Base-by-base conservation (phyloP, 2,797 vertebrate species). In the Vireo griseus region DNA sequence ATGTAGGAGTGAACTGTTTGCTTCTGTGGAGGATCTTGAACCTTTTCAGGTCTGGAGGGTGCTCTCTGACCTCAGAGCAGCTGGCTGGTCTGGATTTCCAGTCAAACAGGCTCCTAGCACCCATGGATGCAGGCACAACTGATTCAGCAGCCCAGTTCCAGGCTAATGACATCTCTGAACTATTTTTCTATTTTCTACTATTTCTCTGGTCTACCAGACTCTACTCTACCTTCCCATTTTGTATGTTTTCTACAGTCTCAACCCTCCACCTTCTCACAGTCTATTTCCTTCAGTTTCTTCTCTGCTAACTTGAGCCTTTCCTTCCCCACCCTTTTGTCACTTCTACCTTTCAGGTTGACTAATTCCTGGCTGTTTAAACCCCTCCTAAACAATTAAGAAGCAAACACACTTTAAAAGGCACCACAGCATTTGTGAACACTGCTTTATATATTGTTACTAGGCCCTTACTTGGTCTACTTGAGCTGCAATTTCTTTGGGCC, bases 51-150 rank as follows among this genome's bases (percentile, higher is more conserved):
- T 63, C 33, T 81, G 14, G 7, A 11, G 22, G 19, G 4, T 40
- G 17, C 12, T 54, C 26, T 39, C 44, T 54, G 25, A 52, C 17
- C 52, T 59, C 45, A 58, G 31, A 58, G 20, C 20, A 73, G 17
- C 25, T 67, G 52, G 6, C 24, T 25, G 24, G 29, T 59, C 29
- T 67, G 42, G 63, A 76, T 48, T 88, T 74, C 19, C 54, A 84
- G 45, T 40, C 17, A 47, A 75, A 45, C 4, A 65, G 51, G 42
- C 13, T 37, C 19, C 58, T 50, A 68, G 14, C 5, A 78, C 5
- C 5, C 29, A 54, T 0, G 0, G 3, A 66, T 31, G 35, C 31
- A 62, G 29, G 42, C 19, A 52, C 6, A 67, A 48, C 6, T 39
- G 24, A 62, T 69, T 76, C 42, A 89, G n/a, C 26, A 81, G 33